Percentiles rank a stretch among this genome's conserved stretches.
phyloP scores from a whole-genome alignment of 1,140 invertebrate species.

The Drosophila pectinifera region DNA sequence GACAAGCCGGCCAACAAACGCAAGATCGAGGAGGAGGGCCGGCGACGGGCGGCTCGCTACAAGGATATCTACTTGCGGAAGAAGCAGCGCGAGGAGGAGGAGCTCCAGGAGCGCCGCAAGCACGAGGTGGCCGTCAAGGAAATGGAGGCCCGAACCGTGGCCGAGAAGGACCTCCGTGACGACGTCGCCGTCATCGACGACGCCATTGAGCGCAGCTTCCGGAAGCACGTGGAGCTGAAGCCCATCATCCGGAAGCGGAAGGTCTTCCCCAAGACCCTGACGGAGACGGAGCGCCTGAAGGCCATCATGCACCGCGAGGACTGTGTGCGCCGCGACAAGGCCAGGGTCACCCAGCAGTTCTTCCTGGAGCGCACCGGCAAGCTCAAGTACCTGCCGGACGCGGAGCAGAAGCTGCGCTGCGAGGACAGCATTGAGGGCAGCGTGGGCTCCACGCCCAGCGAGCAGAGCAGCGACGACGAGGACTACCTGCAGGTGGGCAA shows the following conservation, averaged over 20 bases:
- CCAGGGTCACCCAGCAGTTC: conserved; percentile 64
- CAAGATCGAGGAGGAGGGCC: conserved; percentile 56
- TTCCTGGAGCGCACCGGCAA: conserved; percentile 59
- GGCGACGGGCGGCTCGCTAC: conserved; percentile 63
- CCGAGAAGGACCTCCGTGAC: conserved; percentile 56
- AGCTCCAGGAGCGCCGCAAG: conserved; percentile 14
- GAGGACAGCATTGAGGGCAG: conserved; percentile 51
- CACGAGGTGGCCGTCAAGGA: conserved; percentile 44
- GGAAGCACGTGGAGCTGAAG: conserved; percentile 61
- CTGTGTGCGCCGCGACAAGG: conserved; percentile 60
- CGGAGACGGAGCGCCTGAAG: conserved; percentile 71
- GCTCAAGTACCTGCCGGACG: conserved; percentile 61
- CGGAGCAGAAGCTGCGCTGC: conserved; percentile 56
- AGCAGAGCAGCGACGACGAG: conserved; percentile 78
- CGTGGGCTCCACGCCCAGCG: conserved; percentile 61
- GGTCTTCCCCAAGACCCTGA: conserved; percentile 71
- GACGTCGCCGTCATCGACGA: conserved; percentile 68
- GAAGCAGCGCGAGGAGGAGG: conserved; percentile 37
- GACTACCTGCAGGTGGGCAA: conserved; percentile 78
- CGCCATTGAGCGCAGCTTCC: conserved; percentile 67
- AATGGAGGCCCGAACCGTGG: conserved; percentile 52
- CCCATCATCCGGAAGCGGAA: conserved; percentile 54
- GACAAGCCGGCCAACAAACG: conserved; percentile 64
- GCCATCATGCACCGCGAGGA: conserved; percentile 65
- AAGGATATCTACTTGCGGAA: conserved; percentile 69